These are phyloP conservation scores for Denticeps clupeoides DNA, from an alignment of 2,797 vertebrate species.

Conservation along the genomic window DNA sequence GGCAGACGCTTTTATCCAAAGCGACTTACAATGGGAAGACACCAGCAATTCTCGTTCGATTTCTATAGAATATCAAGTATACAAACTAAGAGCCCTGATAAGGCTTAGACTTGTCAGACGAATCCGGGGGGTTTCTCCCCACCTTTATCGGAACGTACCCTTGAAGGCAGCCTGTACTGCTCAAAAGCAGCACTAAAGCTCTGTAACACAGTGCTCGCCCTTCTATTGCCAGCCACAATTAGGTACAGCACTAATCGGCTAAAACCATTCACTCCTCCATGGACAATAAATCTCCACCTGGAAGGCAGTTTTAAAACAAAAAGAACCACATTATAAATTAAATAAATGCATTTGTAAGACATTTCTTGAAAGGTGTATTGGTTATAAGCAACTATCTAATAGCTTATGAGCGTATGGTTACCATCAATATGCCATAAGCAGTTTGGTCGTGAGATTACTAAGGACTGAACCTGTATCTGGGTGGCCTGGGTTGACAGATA, in stretches of 20 bases:
- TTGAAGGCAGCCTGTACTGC: conserved; percentile 3
- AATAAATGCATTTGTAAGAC: too few relatives aligned
- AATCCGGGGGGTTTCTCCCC: too few relatives aligned
- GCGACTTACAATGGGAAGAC: too few relatives aligned
- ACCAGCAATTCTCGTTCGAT: too few relatives aligned
- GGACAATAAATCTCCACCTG: conserved; percentile 13
- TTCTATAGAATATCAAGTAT: too few relatives aligned
- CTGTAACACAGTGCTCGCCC: neutral
- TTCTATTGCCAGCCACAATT: conserved; percentile 6
- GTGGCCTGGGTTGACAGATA: too few relatives aligned
- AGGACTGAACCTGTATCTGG: conserved; percentile 2
- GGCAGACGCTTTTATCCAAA: too few relatives aligned
- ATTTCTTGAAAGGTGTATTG: too few relatives aligned
- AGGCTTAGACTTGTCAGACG: too few relatives aligned
- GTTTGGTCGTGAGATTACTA: conserved; percentile 9
- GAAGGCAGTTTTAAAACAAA: conserved; percentile 6
- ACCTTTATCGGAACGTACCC: conserved; percentile 6
- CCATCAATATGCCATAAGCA: conserved; percentile 20
- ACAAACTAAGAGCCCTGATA: too few relatives aligned
- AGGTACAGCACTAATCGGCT: conserved; percentile 5
- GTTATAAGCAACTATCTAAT: too few relatives aligned
- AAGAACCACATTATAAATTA: too few relatives aligned
- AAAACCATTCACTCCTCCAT: conserved; percentile 12
- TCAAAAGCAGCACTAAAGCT: conserved; percentile 6
- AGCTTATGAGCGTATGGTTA: conserved; percentile 20